Evolutionary conservation across 2,113 vertebrate species (phyloP), one percentile per base, ranked within the genome.

Genomic region (Hippocampus comes): DNA sequence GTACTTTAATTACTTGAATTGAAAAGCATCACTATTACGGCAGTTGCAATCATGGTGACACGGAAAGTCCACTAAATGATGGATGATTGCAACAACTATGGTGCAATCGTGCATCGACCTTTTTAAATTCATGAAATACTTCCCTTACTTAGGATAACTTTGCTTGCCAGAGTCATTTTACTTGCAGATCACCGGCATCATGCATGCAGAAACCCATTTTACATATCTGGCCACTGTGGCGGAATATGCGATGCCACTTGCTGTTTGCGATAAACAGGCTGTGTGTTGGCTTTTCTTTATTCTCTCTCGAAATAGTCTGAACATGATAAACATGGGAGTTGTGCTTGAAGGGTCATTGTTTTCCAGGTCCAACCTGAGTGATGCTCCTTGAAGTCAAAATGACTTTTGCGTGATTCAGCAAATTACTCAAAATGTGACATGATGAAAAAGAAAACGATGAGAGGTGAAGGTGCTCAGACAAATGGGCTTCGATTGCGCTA

Each of bases 81-180:
- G 78, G 79, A 89, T 80, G 74, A 73, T 65, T 78, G 68, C 51
- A 67, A 80, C 67, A 74, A 73, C 63, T 81, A 79, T 70, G 68
- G 51, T 71, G 55, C 73, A 63, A 79, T 63, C 77, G 69, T 78
- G 82, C 79, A 82, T 71, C 70, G 74, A 70, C 72, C n/a, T 78
- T 87, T 88, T 78, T 11, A 84, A 86, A 89, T 85, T 85, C 71
- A 89, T 82, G 87, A 79, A 84, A 81, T 71, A 76, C 76, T 77
- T 81, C 49, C 63, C 60, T 73, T 83, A 80, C 77, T 80, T 80
- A 75, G 71, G 80, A 83, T 86, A 79, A 85, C 68, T 66, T 25
- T 42, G 57, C 74, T 48, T 67, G 66, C 78, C 70, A 64, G 43
- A 65, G 67, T 64, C 73, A 90, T 89, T 87, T 84, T 68, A 88